phyloP scores from a whole-genome alignment of 30 jellyfish, hydroid and myxozoan genomes.

The Phacellophora camtschatica region DNA sequence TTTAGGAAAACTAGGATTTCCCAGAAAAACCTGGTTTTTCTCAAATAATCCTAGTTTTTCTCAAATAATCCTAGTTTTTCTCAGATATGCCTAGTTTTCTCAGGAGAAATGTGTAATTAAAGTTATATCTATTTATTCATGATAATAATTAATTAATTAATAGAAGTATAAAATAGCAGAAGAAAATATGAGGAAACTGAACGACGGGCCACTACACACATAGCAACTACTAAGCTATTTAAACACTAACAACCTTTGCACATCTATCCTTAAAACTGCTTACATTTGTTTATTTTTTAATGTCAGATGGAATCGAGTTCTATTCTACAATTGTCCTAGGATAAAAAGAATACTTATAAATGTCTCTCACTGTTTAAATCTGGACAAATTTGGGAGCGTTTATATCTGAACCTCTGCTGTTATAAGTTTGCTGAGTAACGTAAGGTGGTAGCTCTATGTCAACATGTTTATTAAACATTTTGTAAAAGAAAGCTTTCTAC shows the following conservation, averaged over 20 bases:
- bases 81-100: too few species aligned
- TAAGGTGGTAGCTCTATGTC: background rate
- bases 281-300: background rate
- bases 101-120: too few species aligned
- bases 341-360: conserved; percentile 25
- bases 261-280: conserved; percentile 4
- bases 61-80: too few species aligned
- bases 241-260: conserved; percentile 5
- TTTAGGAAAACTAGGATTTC: too few species aligned
- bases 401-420: conserved; percentile 27
- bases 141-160: too few species aligned
- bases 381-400: conserved; percentile 26
- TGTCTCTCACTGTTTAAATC: conserved; percentile 32
- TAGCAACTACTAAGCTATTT: background rate
- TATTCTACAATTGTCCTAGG: too few species aligned
- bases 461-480: background rate
- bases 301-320: conserved; percentile 1
- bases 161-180: too few species aligned
- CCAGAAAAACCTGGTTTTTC: too few species aligned
- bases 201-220: conserved; percentile 15
- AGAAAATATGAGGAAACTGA: conserved; percentile 8
- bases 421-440: background rate
- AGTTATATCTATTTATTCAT: too few species aligned
- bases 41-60: too few species aligned
- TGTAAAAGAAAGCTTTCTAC: too few species aligned